Conservation (phyloP, 2,888 invertebrate species). For the Eupeodes luniger region DNA sequence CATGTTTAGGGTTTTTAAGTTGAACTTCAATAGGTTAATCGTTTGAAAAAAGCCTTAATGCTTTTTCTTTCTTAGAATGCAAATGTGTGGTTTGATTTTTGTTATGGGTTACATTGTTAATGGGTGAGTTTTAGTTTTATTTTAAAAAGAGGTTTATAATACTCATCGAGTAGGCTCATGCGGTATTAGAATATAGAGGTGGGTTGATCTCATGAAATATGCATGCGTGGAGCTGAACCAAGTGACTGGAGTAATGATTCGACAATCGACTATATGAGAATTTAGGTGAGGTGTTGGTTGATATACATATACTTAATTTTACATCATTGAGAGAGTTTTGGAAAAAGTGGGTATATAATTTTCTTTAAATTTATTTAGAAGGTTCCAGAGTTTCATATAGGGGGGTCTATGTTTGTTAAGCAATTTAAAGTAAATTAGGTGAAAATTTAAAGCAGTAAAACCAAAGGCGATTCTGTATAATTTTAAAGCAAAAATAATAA, state of each 20-base stretch:
- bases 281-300: constrained; percentile 13
- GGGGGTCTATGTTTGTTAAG: background rate
- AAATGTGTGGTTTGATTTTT: background rate
- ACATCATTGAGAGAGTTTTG: background rate
- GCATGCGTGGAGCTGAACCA: background rate
- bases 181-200: background rate
- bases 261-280: background rate
- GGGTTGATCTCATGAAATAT: constrained; percentile 44
- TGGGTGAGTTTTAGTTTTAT: constrained; percentile 9
- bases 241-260: constrained; percentile 16
- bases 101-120: constrained; percentile 27
- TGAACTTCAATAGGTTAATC: constrained; percentile 40
- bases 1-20: constrained; percentile 48
- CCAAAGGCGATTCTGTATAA: too few species aligned
- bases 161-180: background rate
- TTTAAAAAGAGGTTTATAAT: background rate
- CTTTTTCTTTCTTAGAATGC: constrained; percentile 22
- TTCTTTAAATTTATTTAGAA: constrained; percentile 9
- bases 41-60: constrained; percentile 9
- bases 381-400: background rate
- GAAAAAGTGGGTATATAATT: background rate
- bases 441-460: background rate
- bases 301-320: background rate
- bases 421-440: background rate
- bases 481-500: too few species aligned